Base-by-base conservation (phyloP, 1,140 invertebrate genomes). In the Parasteatoda tepidariorum region DNA sequence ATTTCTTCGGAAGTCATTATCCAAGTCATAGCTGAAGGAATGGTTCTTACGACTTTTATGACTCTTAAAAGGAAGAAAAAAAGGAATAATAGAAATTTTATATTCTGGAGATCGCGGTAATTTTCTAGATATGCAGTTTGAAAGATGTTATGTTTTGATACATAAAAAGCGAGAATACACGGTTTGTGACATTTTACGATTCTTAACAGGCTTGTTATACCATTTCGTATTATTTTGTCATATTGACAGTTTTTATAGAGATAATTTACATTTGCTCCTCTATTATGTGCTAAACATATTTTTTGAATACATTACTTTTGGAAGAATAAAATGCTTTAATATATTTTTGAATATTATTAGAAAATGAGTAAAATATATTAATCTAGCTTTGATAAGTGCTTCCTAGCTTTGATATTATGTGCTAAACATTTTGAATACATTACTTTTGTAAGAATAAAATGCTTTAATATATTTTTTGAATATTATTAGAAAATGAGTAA, bases 1-100 rank as follows among this genome's bases (percentile, higher is more conserved):
- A 64, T 64, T 64, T 64, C 61, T 64, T 64, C 15, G 61, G 33
- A 64, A 64, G 61, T 64, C 61, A 64, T 64, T 64, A 64, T 64
- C 61, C 33, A 0, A 31, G 18, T 31, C 61, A 28, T 6, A 30
- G 22, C 61, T 7, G 9, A 13, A 31, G n/a, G 5, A n/a, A 31
- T 64, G 33, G 7, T 22, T 30, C 28, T 64, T 64, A 64, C 61
- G 61, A 64, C 30, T 64, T 64, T 64, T 64, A 64, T 31, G 61
- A 64, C 26, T 64, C 61, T 64, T 31, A n/a, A n/a, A n/a, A n/a
- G n/a, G n/a, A n/a, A n/a, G n/a, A n/a, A n/a, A n/a, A n/a, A n/a
- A n/a, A n/a, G n/a, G n/a, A n/a, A 13, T 11, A 67, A 41, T 15
- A 68, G 38, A 67, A 67, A n/a, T 9, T 34, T 48, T 68, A 68